phyloP scores from a whole-genome alignment of 2,888 invertebrate genomes.

The Andrena camellia region DNA sequence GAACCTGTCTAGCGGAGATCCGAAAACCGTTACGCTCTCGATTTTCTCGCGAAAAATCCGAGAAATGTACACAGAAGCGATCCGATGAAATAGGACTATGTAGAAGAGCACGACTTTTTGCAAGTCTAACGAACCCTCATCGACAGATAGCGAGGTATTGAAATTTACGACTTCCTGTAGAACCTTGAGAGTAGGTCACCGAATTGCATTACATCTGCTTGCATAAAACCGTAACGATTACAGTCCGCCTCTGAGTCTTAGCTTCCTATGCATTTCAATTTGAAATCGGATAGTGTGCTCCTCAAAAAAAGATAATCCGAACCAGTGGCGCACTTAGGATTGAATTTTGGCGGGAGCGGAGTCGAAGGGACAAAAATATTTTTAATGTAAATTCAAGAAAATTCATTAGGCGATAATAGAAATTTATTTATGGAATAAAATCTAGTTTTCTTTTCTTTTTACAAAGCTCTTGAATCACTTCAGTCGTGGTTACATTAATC shows the following conservation, averaged over 20 bases:
- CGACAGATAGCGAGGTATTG: slow-evolving; percentile 10
- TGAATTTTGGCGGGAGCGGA: too few species aligned
- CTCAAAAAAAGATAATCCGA: neutral
- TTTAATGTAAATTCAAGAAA: too few species aligned
- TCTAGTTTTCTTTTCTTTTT: too few species aligned
- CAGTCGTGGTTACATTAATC: too few species aligned
- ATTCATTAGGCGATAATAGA: too few species aligned
- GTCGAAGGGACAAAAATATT: too few species aligned
- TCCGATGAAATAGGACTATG: neutral
- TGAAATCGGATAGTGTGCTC: slow-evolving; percentile 4
- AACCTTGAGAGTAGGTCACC: slow-evolving; percentile 33
- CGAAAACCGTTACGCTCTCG: slow-evolving; percentile 41
- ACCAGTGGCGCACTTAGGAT: neutral
- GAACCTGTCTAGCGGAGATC: slow-evolving; percentile 19
- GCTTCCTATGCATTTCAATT: slow-evolving; percentile 23
- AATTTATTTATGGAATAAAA: too few species aligned
- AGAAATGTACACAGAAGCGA: neutral
- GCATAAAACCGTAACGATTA: slow-evolving; percentile 10
- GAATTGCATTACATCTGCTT: slow-evolving; percentile 40
- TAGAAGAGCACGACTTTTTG: too few species aligned
- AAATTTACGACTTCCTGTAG: slow-evolving; percentile 52
- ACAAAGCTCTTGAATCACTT: too few species aligned
- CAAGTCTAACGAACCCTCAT: neutral
- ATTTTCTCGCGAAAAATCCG: neutral
- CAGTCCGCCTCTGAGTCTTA: neutral